Evolutionary conservation across 2,888 invertebrate genomes (phyloP).

Genomic region (Desoria tigrina): DNA sequence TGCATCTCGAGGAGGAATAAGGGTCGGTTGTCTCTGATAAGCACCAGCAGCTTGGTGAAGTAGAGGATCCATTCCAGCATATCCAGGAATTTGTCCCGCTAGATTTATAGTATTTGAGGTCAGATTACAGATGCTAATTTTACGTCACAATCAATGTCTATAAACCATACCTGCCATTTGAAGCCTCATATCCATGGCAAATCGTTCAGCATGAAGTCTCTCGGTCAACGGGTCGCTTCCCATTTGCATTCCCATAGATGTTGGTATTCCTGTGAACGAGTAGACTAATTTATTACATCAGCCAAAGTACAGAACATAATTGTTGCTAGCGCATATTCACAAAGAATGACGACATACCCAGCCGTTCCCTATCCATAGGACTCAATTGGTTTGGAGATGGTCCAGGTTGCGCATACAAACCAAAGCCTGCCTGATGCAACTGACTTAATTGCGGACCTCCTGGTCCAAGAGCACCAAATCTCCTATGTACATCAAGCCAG

Average conservation of each 20-base stretch:
- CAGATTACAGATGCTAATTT: too few relatives aligned
- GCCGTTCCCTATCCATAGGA: constrained; percentile 82
- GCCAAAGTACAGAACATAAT: neutral
- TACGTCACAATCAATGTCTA: too few relatives aligned
- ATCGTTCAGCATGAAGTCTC: constrained; percentile 66
- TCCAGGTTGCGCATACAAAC: constrained; percentile 58
- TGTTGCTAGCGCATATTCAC: too few relatives aligned
- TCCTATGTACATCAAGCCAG: constrained; percentile 86
- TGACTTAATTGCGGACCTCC: constrained; percentile 57
- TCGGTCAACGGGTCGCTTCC: constrained; percentile 54
- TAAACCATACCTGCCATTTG: constrained; percentile 52
- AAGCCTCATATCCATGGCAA: constrained; percentile 71
- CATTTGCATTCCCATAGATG: constrained; percentile 52
- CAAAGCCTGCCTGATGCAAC: constrained; percentile 63
- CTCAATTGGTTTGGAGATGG: constrained; percentile 70
- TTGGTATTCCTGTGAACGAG: constrained; percentile 52
- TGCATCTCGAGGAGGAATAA: constrained; percentile 64
- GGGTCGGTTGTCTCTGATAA: constrained; percentile 64
- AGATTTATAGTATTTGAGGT: constrained; percentile 4
- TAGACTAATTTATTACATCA: neutral
- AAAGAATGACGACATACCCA: constrained; percentile 64
- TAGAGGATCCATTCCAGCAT: constrained; percentile 54
- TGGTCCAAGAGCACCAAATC: constrained; percentile 61
- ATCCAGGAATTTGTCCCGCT: constrained; percentile 53
- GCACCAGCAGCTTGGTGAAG: constrained; percentile 59